These are phyloP conservation scores for Lamellibrachia satsuma DNA, from an alignment of 2,888 invertebrate genomes.

Conservation along the genomic window DNA sequence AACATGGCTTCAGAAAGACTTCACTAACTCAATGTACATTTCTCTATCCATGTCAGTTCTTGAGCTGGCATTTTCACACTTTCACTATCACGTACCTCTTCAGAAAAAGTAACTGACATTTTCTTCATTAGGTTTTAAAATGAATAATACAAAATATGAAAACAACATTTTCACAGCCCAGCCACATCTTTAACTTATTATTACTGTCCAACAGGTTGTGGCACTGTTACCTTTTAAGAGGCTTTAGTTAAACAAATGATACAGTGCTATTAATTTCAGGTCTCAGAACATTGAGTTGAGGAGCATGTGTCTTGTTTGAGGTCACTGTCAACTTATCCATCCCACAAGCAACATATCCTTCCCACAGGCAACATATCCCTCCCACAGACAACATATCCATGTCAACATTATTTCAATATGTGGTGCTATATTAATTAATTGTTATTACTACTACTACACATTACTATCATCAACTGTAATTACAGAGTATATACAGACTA, in stretches of 20 bases:
- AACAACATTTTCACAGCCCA: no score
- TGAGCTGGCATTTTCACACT: background rate
- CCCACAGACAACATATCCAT: background rate
- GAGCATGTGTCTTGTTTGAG: background rate
- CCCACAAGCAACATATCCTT: background rate
- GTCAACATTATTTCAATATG: background rate
- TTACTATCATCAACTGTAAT: background rate
- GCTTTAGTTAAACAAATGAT: background rate
- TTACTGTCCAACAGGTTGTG: background rate
- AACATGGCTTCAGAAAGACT: background rate
- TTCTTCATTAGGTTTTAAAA: background rate
- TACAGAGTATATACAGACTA: background rate
- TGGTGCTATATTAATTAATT: background rate
- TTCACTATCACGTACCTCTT: background rate
- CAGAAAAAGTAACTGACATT: background rate
- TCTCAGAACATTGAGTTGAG: background rate
- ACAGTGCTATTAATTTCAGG: background rate
- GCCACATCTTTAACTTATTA: background rate
- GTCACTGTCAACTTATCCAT: background rate
- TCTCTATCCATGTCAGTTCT: background rate
- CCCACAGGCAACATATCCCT: background rate
- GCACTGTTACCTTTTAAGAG: background rate
- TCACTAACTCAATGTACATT: background rate
- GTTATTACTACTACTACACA: background rate
- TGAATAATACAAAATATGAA: background rate